Evolutionary conservation across 2,797 vertebrate species (phyloP).

Genomic region (Rhinoraja longicauda): DNA sequence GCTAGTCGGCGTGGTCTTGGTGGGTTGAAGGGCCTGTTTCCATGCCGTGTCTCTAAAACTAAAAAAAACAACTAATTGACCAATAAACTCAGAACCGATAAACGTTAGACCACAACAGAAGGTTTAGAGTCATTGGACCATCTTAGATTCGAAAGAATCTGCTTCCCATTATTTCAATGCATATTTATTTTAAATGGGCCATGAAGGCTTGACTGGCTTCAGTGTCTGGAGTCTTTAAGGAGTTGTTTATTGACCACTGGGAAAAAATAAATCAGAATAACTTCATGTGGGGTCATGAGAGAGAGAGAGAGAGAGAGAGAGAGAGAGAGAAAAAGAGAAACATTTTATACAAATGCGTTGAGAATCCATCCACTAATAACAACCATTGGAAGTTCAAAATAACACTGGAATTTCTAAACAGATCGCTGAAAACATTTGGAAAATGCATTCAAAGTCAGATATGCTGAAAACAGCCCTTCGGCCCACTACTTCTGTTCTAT

Average conservation of each 20-base stretch:
- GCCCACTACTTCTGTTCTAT: too few species aligned
- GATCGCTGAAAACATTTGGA: background rate
- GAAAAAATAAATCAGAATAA: too few species aligned
- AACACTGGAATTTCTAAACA: background rate
- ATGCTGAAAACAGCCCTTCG: too few species aligned
- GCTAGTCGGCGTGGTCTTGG: too few species aligned
- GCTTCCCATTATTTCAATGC: background rate
- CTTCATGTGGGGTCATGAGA: too few species aligned
- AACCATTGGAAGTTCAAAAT: background rate
- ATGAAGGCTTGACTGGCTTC: background rate
- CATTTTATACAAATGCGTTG: background rate
- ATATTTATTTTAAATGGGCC: background rate
- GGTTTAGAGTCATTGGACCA: background rate
- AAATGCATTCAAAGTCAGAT: background rate
- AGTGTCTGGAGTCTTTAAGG: background rate
- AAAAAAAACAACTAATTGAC: too few species aligned
- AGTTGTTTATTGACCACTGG: background rate
- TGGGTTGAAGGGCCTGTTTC: too few species aligned
- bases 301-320: background rate
- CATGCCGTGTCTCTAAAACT: too few species aligned
- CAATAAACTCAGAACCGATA: background rate
- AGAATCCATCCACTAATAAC: background rate
- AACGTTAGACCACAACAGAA: background rate
- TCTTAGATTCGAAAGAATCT: background rate
- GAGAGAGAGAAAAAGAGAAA: background rate